These are phyloP conservation scores for Apamea crenata DNA, from an alignment of 2,888 invertebrate species.

Conservation along the genomic window DNA sequence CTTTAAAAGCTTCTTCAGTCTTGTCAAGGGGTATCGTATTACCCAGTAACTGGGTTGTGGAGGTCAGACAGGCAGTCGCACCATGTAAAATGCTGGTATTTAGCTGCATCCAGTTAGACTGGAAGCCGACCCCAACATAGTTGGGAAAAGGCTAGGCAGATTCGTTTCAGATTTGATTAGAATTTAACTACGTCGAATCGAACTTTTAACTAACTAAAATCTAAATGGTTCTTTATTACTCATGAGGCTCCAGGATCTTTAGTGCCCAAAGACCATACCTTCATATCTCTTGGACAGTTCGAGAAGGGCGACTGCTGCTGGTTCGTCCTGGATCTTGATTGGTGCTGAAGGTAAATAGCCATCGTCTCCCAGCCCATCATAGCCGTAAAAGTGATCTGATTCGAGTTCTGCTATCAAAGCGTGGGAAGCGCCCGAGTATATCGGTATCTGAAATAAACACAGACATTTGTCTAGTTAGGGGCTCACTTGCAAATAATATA, in stretches of 20 bases:
- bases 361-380: slow-evolving; percentile 93
- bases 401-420: slow-evolving; percentile 78
- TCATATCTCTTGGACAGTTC: slow-evolving; percentile 88
- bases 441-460: slow-evolving; percentile 89
- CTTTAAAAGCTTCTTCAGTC: too few species aligned
- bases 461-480: not conserved
- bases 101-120: too few species aligned
- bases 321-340: slow-evolving; percentile 80
- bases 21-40: too few species aligned
- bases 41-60: too few species aligned
- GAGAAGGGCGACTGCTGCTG: slow-evolving; percentile 91
- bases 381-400: slow-evolving; percentile 87
- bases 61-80: too few species aligned
- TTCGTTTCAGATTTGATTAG: not conserved
- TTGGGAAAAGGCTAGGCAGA: too few species aligned
- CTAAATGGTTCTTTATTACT: not conserved
- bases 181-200: not conserved
- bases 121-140: too few species aligned
- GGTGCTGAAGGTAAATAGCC: slow-evolving; percentile 69
- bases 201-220: not conserved
- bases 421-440: slow-evolving; percentile 91
- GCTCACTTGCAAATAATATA: too few species aligned
- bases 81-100: too few species aligned
- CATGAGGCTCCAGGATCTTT: not conserved
- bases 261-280: slow-evolving; percentile 73